Percentiles rank a stretch among this genome's conserved stretches.
These are phyloP conservation scores for Poecilia gillii DNA, from an alignment of 2,797 vertebrate genomes.

Conservation along the genomic window DNA sequence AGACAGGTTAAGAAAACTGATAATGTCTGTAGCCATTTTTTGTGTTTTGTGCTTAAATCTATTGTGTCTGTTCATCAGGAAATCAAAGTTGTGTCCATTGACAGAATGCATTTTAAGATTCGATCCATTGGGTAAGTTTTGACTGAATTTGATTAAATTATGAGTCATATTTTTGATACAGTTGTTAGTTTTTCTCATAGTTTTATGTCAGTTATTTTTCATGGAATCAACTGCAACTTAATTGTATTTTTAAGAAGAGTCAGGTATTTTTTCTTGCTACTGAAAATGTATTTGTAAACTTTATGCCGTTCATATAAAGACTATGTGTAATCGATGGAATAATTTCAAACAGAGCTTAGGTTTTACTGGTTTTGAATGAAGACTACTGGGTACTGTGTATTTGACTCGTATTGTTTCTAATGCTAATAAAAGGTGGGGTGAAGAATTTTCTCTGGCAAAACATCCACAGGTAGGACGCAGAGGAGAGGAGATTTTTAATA, in stretches of 20 bases:
- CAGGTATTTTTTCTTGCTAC: not conserved
- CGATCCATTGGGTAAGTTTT: constrained; percentile 93
- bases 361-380: not conserved
- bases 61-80: constrained; percentile 80
- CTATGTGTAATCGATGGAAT: not conserved
- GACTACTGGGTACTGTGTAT: not conserved
- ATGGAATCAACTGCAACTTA: not conserved
- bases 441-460: constrained; percentile 91
- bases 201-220: not conserved
- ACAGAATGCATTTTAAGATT: constrained; percentile 87
- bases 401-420: constrained; percentile 36
- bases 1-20: not conserved
- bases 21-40: not conserved
- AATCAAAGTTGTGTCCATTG: constrained; percentile 92
- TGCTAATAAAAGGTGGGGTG: constrained; percentile 89
- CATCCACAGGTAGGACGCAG: constrained; percentile 90
- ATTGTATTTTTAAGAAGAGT: not conserved
- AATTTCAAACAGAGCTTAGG: not conserved
- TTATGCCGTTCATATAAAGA: not conserved
- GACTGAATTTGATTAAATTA: not conserved
- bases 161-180: not conserved
- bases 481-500: not conserved
- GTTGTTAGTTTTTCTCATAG: not conserved
- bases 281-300: not conserved
- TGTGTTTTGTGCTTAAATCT: not conserved